Evolutionary conservation across 2,113 vertebrate species (phyloP).

Genomic region (Patagioenas fasciata): DNA sequence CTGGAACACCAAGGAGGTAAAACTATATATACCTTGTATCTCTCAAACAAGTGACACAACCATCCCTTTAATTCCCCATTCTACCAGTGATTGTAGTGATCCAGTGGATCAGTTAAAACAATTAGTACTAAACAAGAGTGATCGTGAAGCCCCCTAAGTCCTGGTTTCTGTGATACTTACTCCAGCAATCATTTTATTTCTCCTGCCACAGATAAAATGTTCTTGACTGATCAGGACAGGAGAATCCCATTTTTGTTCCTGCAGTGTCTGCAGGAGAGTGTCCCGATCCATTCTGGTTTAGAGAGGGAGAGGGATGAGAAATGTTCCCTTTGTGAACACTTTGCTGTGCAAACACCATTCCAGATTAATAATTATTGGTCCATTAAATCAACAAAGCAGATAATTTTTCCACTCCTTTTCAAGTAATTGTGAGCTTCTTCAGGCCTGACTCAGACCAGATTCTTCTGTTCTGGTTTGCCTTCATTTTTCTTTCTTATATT

Average conservation of each 20-base stretch:
- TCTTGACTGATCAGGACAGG: neutral
- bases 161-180: neutral
- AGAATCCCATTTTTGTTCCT: neutral
- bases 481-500: neutral
- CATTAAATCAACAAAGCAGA: neutral
- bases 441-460: neutral
- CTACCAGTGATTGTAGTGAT: neutral
- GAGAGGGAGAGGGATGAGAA: neutral
- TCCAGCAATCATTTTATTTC: neutral
- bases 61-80: neutral
- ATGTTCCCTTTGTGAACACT: neutral
- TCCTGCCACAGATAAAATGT: neutral
- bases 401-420: neutral
- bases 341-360: neutral
- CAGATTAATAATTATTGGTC: neutral
- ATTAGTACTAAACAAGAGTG: neutral
- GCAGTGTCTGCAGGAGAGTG: neutral
- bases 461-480: neutral
- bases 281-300: neutral
- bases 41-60: neutral
- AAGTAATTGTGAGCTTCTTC: neutral
- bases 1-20: neutral
- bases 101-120: neutral
- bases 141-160: neutral
- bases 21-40: neutral